These are phyloP conservation scores for Limosa lapponica DNA, from an alignment of 2,797 vertebrate genomes.

Conservation along the genomic window DNA sequence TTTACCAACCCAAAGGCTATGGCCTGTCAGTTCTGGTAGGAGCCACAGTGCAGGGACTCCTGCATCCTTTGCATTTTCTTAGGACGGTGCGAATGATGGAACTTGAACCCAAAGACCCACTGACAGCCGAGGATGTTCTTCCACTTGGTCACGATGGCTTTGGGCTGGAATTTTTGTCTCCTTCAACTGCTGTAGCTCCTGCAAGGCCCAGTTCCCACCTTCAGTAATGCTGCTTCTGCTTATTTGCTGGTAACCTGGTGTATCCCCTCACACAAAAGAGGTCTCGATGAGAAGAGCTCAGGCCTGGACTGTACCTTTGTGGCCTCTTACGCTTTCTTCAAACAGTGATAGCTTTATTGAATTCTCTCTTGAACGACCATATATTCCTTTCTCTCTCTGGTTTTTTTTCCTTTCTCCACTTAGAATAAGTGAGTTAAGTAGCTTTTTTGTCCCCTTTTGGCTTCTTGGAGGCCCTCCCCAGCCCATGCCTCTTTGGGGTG, in stretches of 20 bases:
- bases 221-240: neutral
- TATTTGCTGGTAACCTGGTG: neutral
- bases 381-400: neutral
- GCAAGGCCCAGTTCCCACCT: neutral
- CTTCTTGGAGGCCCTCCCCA: neutral
- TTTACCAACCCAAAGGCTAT: accelerated
- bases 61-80: neutral
- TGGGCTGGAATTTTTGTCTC: neutral
- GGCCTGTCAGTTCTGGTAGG: neutral
- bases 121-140: accelerated
- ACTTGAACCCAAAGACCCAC: neutral
- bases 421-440: neutral
- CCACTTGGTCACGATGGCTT: accelerated
- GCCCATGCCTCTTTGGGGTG: neutral
- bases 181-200: neutral
- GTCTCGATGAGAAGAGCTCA: neutral
- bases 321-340: neutral
- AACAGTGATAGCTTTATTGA: neutral
- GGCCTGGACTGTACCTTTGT: neutral
- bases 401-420: neutral
- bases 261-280: accelerated
- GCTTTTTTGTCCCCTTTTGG: neutral
- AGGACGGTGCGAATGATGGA: neutral
- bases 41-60: neutral
- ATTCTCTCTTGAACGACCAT: neutral